These are phyloP conservation scores for Sylvilagus floridanus DNA, from an alignment of 2,797 vertebrate species.

Conservation along the genomic window DNA sequence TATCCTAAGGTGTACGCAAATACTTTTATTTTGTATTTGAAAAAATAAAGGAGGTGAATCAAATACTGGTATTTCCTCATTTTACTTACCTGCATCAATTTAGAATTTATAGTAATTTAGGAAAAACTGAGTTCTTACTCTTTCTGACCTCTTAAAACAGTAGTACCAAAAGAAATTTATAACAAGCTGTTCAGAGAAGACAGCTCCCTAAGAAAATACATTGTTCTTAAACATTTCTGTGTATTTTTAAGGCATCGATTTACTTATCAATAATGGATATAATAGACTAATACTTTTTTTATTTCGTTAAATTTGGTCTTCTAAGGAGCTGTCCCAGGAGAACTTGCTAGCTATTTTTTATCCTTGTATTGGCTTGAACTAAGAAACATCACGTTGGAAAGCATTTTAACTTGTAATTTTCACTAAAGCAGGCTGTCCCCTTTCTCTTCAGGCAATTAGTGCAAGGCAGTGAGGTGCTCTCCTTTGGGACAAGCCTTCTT, in stretches of 20 bases:
- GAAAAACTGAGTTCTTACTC: neutral
- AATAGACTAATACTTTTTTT: neutral
- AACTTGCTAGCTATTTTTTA: constrained; percentile 19
- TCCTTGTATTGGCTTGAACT: constrained; percentile 7
- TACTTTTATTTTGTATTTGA: constrained; percentile 34
- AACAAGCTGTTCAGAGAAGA: neutral
- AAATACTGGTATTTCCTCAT: neutral
- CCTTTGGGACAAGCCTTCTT: constrained; percentile 54
- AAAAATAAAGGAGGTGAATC: neutral
- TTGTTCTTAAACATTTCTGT: constrained; percentile 33
- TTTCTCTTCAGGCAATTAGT: neutral
- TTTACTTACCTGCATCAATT: neutral
- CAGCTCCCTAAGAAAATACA: neutral
- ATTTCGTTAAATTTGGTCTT: constrained; percentile 11
- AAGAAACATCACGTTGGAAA: neutral
- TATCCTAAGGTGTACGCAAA: neutral
- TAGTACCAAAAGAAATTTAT: constrained; percentile 25
- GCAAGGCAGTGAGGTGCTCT: neutral
- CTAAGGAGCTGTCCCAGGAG: neutral
- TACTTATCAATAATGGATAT: neutral
- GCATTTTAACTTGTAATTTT: constrained; percentile 11
- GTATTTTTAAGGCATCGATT: constrained; percentile 14
- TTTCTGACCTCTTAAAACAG: constrained; percentile 43
- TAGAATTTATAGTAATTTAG: constrained; percentile 50
- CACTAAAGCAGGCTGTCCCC: neutral